Evolutionary conservation across 2,888 invertebrate species (phyloP).

Genomic region (Tachystola acroxantha): DNA sequence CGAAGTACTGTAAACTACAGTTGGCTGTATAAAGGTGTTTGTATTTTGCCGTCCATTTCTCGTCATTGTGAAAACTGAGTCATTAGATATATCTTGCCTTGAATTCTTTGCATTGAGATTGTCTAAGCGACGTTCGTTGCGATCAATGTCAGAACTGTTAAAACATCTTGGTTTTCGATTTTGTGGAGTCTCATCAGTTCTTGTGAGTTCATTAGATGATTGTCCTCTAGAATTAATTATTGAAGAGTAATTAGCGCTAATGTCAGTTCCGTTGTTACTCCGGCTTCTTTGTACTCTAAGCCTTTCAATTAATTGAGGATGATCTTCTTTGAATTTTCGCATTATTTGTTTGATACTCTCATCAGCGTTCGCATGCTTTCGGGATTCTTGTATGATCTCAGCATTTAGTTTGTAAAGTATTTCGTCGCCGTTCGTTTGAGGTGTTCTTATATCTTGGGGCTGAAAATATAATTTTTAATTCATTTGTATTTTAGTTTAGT

Average conservation of each 20-base stretch:
- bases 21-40: neutral
- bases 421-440: constrained; percentile 35
- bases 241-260: constrained; percentile 22
- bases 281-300: constrained; percentile 26
- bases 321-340: constrained; percentile 43
- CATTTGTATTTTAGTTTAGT: too few relatives aligned
- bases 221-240: constrained; percentile 6
- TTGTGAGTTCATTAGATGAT: neutral
- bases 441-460: constrained; percentile 38
- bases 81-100: neutral
- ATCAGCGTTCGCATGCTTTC: constrained; percentile 32
- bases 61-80: neutral
- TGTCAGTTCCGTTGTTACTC: constrained; percentile 22
- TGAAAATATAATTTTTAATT: constrained; percentile 23
- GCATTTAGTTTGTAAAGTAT: constrained; percentile 53
- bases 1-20: constrained; percentile 2
- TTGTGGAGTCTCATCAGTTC: neutral
- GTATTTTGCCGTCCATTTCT: neutral
- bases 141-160: neutral
- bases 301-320: constrained; percentile 40
- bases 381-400: constrained; percentile 40
- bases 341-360: constrained; percentile 31
- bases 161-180: neutral
- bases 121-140: too few relatives aligned
- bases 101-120: neutral